A percentile compares a stretch with the other conserved stretches of the same genome.
phyloP scores from a whole-genome alignment of 1,140 invertebrate genomes.

The Tribolium castaneum region DNA sequence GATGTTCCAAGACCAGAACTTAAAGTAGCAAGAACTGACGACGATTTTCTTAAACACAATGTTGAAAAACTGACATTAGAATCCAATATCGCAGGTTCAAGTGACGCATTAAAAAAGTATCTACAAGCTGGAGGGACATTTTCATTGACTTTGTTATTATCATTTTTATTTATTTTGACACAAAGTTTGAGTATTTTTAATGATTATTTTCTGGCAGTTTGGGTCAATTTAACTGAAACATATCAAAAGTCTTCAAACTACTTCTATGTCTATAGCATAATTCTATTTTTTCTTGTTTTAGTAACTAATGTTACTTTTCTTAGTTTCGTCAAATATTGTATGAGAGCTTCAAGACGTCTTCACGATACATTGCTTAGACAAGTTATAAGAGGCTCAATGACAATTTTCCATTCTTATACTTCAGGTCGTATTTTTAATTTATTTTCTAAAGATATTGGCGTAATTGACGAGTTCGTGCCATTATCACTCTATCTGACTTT shows the following conservation, averaged over 20 bases:
- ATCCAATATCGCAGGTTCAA: too few species aligned
- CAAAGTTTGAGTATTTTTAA: not conserved
- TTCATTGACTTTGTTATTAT: not conserved
- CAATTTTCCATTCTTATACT: conserved; percentile 90
- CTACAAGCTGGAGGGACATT: not conserved
- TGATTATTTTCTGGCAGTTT: not conserved
- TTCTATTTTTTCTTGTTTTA: not conserved
- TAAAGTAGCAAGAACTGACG: not conserved
- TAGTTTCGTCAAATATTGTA: not conserved
- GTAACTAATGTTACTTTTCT: not conserved
- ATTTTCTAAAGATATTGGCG: conserved; percentile 81
- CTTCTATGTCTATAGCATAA: not conserved
- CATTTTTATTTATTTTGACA: not conserved
- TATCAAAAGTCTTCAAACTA: not conserved
- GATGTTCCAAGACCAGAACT: conserved; percentile 62
- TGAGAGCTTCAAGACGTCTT: conserved; percentile 61
- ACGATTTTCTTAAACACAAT: not conserved
- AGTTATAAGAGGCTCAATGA: conserved; percentile 84
- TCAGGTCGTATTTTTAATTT: conserved; percentile 80
- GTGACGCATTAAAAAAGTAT: too few species aligned
- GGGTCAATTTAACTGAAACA: not conserved
- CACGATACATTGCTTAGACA: conserved; percentile 72
- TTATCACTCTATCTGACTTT: conserved; percentile 64
- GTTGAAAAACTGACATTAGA: too few species aligned
- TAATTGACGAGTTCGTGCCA: conserved; percentile 87